Percentiles rank a stretch among this genome's conserved stretches.
These are phyloP conservation scores for Tilapia sparmanii DNA, from an alignment of 2,113 vertebrate species.

Conservation along the genomic window DNA sequence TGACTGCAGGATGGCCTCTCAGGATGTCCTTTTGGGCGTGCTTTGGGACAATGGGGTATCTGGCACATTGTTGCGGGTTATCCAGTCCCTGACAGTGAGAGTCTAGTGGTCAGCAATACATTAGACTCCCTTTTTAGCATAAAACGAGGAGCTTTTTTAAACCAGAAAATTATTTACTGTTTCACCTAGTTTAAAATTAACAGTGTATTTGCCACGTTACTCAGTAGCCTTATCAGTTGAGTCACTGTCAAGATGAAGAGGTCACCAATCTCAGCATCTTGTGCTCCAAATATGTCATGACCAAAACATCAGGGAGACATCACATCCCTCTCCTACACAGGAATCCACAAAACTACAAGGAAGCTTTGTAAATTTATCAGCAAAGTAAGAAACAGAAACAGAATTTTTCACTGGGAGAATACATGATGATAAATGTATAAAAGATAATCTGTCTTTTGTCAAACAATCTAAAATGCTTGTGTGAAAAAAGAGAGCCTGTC, in stretches of 20 bases:
- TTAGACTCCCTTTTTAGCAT: background rate
- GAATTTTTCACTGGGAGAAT: constrained; percentile 28
- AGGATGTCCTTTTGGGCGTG: background rate
- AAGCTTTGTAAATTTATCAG: constrained; percentile 47
- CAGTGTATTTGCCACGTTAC: background rate
- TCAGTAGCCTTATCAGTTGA: background rate
- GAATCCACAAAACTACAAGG: constrained; percentile 39
- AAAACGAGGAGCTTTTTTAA: background rate
- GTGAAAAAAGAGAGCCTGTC: background rate
- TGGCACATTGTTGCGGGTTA: background rate
- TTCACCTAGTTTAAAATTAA: background rate
- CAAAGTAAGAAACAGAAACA: constrained; percentile 2
- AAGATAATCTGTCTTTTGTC: constrained; percentile 17
- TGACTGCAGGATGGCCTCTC: background rate
- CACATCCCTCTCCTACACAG: constrained; percentile 46
- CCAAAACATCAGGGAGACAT: constrained; percentile 34
- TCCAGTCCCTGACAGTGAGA: background rate
- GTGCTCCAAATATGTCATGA: constrained; percentile 59
- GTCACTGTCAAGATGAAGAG: constrained; percentile 5
- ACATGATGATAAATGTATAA: constrained; percentile 33
- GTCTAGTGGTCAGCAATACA: background rate
- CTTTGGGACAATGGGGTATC: background rate
- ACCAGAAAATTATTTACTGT: background rate
- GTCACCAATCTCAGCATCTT: constrained; percentile 34
- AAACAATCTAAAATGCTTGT: constrained; percentile 6